Conservation (phyloP, 1,140 invertebrate genomes). For the Tribolium castaneum region DNA sequence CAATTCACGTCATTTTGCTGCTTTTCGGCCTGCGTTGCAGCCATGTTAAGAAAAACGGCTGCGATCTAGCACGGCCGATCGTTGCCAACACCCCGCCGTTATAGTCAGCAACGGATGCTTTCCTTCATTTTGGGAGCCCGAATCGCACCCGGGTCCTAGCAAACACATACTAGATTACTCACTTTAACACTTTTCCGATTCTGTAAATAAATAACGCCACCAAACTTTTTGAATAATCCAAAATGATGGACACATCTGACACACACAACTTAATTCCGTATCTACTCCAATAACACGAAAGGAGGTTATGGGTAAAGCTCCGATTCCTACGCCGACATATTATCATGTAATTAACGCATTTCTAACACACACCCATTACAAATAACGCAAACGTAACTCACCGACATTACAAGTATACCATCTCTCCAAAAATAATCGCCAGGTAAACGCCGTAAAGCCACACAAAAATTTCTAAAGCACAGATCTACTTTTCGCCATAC, state of each 20-base stretch:
- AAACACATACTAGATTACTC: conserved; percentile 67
- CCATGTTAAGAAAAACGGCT: conserved; percentile 71
- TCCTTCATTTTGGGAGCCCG: conserved; percentile 59
- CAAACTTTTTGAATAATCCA: conserved; percentile 66
- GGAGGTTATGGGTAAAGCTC: conserved; percentile 76
- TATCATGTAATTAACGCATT: conserved; percentile 53
- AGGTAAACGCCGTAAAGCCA: not conserved
- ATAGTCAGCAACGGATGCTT: conserved; percentile 66
- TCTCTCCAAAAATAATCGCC: not conserved
- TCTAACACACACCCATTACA: conserved; percentile 32
- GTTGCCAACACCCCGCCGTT: conserved; percentile 67
- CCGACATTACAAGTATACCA: conserved; percentile 11
- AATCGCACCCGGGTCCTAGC: conserved; percentile 62
- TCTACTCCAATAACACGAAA: conserved; percentile 76
- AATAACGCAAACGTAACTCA: conserved; percentile 12
- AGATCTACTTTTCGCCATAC: conserved; percentile 60
- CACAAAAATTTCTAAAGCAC: conserved; percentile 35
- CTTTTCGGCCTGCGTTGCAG: conserved; percentile 74
- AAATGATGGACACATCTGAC: conserved; percentile 73
- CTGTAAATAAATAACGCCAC: conserved; percentile 62
- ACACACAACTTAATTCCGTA: conserved; percentile 74
- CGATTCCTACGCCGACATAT: conserved; percentile 65
- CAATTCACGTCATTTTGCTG: conserved; percentile 72
- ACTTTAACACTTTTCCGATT: conserved; percentile 64
- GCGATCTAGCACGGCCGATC: conserved; percentile 62